Evolutionary conservation across 2,888 invertebrate species (phyloP), one percentile per base, ranked within the genome.

Genomic region (Ecliptopera silaceata): DNA sequence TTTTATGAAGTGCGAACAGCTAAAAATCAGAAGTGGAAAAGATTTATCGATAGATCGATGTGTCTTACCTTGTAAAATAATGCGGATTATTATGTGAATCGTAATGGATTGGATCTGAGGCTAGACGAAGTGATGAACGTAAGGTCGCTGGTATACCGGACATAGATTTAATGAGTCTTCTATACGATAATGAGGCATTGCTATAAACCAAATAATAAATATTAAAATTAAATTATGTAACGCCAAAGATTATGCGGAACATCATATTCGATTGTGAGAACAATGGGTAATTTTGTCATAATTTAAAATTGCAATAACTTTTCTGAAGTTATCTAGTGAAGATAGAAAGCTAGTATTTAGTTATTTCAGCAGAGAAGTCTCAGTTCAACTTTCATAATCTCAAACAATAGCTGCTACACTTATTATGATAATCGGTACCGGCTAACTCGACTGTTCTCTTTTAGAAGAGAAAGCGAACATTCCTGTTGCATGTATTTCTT

Each of bases 351-450:
- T 53, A 39, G 43, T 52, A 32, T 6, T 41, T 15, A 29, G 38
- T 41, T 29, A 44, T 52, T 59, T 56, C 57, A 58, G 61, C 51
- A 20, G 32, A 51, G 41, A 53, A 52, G 53, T 49, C 50, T 42
- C 50, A 57, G 61, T 57, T 57, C 61, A 72, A 80, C 83, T 83
- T 84, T 82, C 84, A 81, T 82, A 80, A 79, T 79, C 70, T 72
- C 72, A 74, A 79, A 84, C 84, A 82, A 84, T 85, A 79, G 76
- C 71, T 74, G 80, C 74, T 81, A 84, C 78, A 84, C 70, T 84
- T 84, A 84, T 79, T 85, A 86, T 86, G 84, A 86, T 87, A 88
- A 88, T 87, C 86, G 79, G 82, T 83, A 79, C 79, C 79, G 72
- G 80, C 73, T 79, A 79, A 82, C 81, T 80, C 79, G 77, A 77